A percentile compares a stretch with the other conserved stretches of the same genome.
Evolutionary conservation across 2,113 vertebrate genomes (phyloP).

Genomic region (Phrynosoma platyrhinos): DNA sequence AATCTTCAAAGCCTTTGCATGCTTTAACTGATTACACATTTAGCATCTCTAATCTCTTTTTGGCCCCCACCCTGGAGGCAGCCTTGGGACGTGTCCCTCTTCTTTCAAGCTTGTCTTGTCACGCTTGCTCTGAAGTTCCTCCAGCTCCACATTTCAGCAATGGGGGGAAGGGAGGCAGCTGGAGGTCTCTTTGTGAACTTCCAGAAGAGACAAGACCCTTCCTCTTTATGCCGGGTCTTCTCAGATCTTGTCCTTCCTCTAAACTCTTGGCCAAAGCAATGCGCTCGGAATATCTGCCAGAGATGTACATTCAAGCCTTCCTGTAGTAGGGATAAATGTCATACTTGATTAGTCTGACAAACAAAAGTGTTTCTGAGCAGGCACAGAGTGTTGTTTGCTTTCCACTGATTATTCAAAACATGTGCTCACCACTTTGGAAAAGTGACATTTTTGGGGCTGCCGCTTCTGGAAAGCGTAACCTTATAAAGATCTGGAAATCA

Average conservation of each 20-base stretch:
- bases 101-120: conserved; percentile 43
- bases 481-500: no score
- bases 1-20: conserved; percentile 43
- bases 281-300: neutral
- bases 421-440: no score
- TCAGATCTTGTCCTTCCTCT: neutral
- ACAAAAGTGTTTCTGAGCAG: neutral
- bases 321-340: neutral
- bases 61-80: conserved; percentile 43
- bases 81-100: conserved; percentile 37
- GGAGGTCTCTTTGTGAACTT: neutral
- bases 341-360: neutral
- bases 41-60: conserved; percentile 45
- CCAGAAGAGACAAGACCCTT: neutral
- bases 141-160: conserved; percentile 28
- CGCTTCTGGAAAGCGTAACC: no score
- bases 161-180: conserved; percentile 10
- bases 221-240: neutral
- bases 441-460: no score
- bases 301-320: neutral
- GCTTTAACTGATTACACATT: conserved; percentile 51
- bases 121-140: conserved; percentile 40
- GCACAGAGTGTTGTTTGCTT: neutral
- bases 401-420: neutral
- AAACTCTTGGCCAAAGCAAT: neutral